Percentiles rank a stretch among this genome's conserved stretches.
These are phyloP conservation scores for Cliona cf. orientalis DNA, from an alignment of 37 sponge, comb jelly and placozoan species.

Conservation along the genomic window DNA sequence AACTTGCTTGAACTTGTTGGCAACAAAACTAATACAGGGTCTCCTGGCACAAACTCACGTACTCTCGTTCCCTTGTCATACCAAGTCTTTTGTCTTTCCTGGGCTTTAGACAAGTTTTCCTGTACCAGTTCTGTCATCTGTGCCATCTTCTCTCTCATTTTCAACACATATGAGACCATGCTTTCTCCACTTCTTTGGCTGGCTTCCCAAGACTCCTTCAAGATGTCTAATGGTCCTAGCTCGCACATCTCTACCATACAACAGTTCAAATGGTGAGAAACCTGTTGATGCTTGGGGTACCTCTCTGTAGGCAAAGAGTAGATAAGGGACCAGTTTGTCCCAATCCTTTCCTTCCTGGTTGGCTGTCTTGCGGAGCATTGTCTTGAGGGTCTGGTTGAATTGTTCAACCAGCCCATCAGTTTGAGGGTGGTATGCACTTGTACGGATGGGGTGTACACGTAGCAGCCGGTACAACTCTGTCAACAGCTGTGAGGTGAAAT, in stretches of 20 bases:
- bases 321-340: slow-evolving; percentile 48
- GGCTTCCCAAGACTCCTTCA: slow-evolving; percentile 51
- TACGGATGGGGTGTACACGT: slow-evolving; percentile 14
- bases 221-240: slow-evolving; percentile 63
- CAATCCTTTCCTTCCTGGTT: slow-evolving; percentile 41
- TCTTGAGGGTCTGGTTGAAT: slow-evolving; percentile 52
- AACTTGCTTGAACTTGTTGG: slow-evolving; percentile 31
- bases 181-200: slow-evolving; percentile 9
- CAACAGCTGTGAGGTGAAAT: slow-evolving; percentile 49
- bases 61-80: slow-evolving; percentile 28
- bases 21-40: slow-evolving; percentile 37
- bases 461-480: slow-evolving; percentile 41
- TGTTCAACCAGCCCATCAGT: slow-evolving; percentile 48
- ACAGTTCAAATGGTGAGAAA: slow-evolving; percentile 64
- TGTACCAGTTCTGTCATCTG: slow-evolving; percentile 17
- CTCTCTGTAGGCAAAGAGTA: slow-evolving; percentile 69
- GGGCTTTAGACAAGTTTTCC: slow-evolving; percentile 33
- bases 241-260: slow-evolving; percentile 48
- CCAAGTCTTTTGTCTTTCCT: slow-evolving; percentile 31
- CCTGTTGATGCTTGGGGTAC: slow-evolving; percentile 58
- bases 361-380: slow-evolving; percentile 33
- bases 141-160: slow-evolving; percentile 15
- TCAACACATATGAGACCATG: slow-evolving; percentile 36
- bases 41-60: slow-evolving; percentile 13
- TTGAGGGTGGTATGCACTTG: slow-evolving; percentile 55